These are phyloP conservation scores for Crambe crambe DNA, from an alignment of 37 sponge, comb jelly and placozoan species.

Conservation along the genomic window DNA sequence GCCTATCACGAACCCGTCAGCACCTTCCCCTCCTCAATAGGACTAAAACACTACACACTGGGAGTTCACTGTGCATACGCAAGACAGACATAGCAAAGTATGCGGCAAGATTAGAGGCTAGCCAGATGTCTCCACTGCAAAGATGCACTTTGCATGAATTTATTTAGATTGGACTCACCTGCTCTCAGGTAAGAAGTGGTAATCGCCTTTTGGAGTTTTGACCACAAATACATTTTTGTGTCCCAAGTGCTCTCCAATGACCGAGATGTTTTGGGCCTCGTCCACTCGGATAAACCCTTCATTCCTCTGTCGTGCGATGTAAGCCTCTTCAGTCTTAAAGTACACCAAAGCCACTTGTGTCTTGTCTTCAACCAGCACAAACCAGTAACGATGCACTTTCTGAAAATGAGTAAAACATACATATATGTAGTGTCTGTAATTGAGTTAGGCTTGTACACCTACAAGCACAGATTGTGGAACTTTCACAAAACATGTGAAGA, in stretches of 20 bases:
- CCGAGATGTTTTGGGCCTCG: slow-evolving; percentile 41
- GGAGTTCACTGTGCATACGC: no score
- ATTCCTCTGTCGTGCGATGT: slow-evolving; percentile 55
- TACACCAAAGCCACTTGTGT: slow-evolving; percentile 62
- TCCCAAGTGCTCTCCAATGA: slow-evolving; percentile 49
- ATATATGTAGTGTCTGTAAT: background rate
- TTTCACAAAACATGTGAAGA: background rate
- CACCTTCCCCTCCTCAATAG: no score
- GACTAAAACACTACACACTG: no score
- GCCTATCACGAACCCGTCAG: no score
- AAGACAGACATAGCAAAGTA: no score
- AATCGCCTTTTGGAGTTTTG: slow-evolving; percentile 1
- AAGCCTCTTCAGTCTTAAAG: slow-evolving; percentile 63
- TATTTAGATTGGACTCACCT: no score
- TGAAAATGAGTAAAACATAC: background rate
- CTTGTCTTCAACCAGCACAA: slow-evolving; percentile 65
- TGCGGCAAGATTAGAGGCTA: no score
- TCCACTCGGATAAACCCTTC: slow-evolving; percentile 72
- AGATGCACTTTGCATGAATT: no score
- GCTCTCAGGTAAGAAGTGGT: slow-evolving; percentile 53
- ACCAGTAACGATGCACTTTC: slow-evolving; percentile 67
- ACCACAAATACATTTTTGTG: slow-evolving; percentile 48
- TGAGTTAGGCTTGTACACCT: no score
- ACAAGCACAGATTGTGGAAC: background rate
- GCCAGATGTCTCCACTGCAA: no score